phyloP scores from a whole-genome alignment of 1,140 invertebrate genomes.

The Odontomachus brunneus region DNA sequence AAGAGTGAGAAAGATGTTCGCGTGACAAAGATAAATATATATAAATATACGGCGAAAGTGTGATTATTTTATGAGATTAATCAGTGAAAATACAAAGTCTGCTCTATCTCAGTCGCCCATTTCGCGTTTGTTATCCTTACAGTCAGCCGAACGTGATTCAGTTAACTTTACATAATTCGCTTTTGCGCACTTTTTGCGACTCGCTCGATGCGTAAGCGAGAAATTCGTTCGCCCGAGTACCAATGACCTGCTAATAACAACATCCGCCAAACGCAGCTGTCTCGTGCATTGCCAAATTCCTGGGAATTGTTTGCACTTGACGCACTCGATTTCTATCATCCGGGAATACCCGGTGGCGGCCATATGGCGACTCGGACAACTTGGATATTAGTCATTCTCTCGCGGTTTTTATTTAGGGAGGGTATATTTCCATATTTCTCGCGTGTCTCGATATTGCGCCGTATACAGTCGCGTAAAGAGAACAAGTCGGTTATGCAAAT shows the following conservation, averaged over 20 bases:
- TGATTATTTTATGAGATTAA: constrained; percentile 72
- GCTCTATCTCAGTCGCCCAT: constrained; percentile 30
- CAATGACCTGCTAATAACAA: constrained; percentile 65
- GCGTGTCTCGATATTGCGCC: background rate
- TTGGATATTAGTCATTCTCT: background rate
- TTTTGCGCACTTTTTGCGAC: background rate
- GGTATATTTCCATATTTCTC: constrained; percentile 10
- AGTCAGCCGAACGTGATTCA: background rate
- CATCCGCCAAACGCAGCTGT: constrained; percentile 48
- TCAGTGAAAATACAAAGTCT: constrained; percentile 68
- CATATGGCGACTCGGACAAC: background rate
- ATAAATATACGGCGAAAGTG: constrained; percentile 43
- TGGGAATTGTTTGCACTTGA: constrained; percentile 50
- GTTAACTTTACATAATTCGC: background rate
- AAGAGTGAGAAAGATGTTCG: background rate
- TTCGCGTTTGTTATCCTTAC: background rate
- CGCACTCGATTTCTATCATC: background rate
- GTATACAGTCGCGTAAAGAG: background rate
- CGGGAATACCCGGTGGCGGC: background rate
- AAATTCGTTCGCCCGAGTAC: constrained; percentile 33
- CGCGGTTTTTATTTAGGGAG: background rate
- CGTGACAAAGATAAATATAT: constrained; percentile 39
- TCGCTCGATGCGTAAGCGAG: background rate
- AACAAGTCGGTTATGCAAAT: background rate
- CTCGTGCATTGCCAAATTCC: constrained; percentile 55